These are phyloP conservation scores for Rhinogobius similis DNA, from an alignment of 2,113 vertebrate species.

Conservation along the genomic window DNA sequence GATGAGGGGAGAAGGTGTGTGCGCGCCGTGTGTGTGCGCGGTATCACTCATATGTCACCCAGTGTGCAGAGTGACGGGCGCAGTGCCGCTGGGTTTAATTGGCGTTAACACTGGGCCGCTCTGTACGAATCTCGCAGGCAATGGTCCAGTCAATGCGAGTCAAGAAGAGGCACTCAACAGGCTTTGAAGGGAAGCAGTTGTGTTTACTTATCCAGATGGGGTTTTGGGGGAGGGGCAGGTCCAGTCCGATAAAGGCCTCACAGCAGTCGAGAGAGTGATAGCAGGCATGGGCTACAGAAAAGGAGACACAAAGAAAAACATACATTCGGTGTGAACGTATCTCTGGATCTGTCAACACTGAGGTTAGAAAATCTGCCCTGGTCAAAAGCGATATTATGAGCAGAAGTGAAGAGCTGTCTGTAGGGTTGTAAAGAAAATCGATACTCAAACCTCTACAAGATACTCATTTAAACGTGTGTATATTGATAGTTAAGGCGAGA, in stretches of 20 bases:
- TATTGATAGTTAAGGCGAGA: too few relatives aligned
- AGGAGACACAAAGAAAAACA: slow-evolving; percentile 56
- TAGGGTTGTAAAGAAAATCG: too few relatives aligned
- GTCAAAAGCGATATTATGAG: slow-evolving; percentile 52
- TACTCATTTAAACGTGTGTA: too few relatives aligned
- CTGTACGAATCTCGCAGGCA: slow-evolving; percentile 58
- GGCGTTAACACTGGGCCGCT: slow-evolving; percentile 63
- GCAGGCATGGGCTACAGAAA: slow-evolving; percentile 34
- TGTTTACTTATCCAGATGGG: slow-evolving; percentile 62
- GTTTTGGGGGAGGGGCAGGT: slow-evolving; percentile 15
- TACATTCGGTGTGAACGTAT: slow-evolving; percentile 50
- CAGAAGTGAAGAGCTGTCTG: slow-evolving; percentile 31
- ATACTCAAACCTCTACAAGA: too few relatives aligned
- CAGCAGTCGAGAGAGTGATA: slow-evolving; percentile 44
- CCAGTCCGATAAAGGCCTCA: slow-evolving; percentile 36
- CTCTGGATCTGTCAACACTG: slow-evolving; percentile 51
- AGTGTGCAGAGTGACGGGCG: slow-evolving; percentile 65
- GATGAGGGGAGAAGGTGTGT: slow-evolving; percentile 77
- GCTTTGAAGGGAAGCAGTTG: slow-evolving; percentile 65
- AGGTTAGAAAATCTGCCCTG: slow-evolving; percentile 34
- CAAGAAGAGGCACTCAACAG: slow-evolving; percentile 60
- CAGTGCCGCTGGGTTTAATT: slow-evolving; percentile 71
- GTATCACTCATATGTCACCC: slow-evolving; percentile 82
- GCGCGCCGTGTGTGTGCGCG: slow-evolving; percentile 82
- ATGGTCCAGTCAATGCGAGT: slow-evolving; percentile 62